Base-by-base conservation (phyloP, 2,113 vertebrate species). In the Stigmatopora argus region DNA sequence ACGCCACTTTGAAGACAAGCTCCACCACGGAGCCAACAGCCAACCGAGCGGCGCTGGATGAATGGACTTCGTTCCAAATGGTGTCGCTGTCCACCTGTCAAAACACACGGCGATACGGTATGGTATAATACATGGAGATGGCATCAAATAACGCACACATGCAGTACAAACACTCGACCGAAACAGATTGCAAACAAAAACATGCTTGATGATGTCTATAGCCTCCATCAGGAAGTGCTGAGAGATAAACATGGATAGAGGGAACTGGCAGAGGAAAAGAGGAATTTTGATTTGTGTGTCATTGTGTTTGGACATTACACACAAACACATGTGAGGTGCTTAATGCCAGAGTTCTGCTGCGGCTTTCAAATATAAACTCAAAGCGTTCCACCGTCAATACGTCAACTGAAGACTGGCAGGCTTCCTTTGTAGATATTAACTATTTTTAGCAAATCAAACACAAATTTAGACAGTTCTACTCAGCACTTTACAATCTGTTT, bases 1-100 rank as follows among this genome's bases (percentile, higher is more conserved):
- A 90, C 48, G 94, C 94, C 67, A 99, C 97, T 86, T 98, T 98
- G 88, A 98, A 99, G 68, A 97, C 96, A 2, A 99, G 93, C 85
- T 98, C 96, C 57, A 95, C 92, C 70, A 99, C 96, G 0, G 94
- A 98, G 64, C 97, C 97, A 63, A 96, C 97, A 0, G 97, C 97
- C 83, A 98, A 90, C 38, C 97, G 95, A 65, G 97, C 96, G 0
- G 97, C 97, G 0, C 95, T 95, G 0, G 95, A 95, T 0, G 96
- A 98, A 81, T 98, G 97, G 18, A 96, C 93, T 75, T 98, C 96
- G 0, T 98, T 98, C 97, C 97, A 99, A 70, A 98, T 96, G 26
- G 97, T 99, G 90, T 99, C 97, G 19, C 93, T 98, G 92, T 99
- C 97, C 6, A 98, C 95, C 96, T 98, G 87, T n/a, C 23, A 59